These are phyloP conservation scores for Marmota monax DNA, from an alignment of 2,113 vertebrate genomes.

Conservation along the genomic window DNA sequence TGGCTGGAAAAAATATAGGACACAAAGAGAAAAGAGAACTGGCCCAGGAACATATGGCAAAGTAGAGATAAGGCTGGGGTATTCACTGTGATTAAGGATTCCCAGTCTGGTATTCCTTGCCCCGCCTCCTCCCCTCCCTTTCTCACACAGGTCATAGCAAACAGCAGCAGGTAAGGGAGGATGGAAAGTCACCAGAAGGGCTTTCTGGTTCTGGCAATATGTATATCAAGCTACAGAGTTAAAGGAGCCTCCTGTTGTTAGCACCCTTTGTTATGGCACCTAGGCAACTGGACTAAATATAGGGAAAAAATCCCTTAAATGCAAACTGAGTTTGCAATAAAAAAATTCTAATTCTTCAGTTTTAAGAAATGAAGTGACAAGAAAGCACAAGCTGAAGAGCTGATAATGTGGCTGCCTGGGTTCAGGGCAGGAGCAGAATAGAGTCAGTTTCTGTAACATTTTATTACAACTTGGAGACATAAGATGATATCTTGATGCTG, in stretches of 20 bases:
- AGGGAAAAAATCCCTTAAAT: neutral
- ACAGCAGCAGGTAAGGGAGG: neutral
- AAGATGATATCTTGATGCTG: neutral
- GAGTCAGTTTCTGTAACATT: neutral
- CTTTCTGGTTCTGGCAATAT: neutral
- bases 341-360: neutral
- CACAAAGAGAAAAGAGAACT: neutral
- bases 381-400: neutral
- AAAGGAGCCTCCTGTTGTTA: neutral
- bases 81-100: neutral
- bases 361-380: slow-evolving; percentile 9
- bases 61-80: neutral
- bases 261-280: neutral
- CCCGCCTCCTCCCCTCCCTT: neutral
- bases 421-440: neutral
- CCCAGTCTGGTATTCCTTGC: neutral
- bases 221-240: neutral
- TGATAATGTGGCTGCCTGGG: neutral
- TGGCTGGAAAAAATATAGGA: neutral
- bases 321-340: neutral
- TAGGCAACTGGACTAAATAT: neutral
- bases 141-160: fast-evolving
- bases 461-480: neutral
- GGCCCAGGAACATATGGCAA: neutral
- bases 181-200: neutral